Conservation (phyloP, 2,888 invertebrate genomes). For the Ectobius pallidus region DNA sequence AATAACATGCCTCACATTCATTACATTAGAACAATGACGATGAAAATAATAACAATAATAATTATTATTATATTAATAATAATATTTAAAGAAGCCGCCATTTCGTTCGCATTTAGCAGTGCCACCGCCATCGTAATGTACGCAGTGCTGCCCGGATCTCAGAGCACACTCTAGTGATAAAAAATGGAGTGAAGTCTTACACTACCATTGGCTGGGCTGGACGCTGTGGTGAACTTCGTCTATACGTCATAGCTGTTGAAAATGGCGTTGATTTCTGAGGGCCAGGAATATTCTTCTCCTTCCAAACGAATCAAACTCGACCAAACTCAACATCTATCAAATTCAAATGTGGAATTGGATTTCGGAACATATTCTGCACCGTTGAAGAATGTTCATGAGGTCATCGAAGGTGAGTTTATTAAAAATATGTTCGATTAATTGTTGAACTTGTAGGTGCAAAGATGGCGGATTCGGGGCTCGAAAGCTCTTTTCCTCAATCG, state of each 20-base stretch:
- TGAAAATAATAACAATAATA: no score
- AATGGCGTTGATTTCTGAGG: constrained; percentile 45
- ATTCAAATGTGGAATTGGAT: constrained; percentile 43
- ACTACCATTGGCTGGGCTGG: no score
- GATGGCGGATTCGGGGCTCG: constrained; percentile 40
- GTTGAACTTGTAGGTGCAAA: constrained; percentile 41
- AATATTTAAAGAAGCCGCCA: no score
- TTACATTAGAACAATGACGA: no score
- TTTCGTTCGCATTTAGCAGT: no score
- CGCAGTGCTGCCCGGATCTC: no score
- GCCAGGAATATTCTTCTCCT: constrained; percentile 45
- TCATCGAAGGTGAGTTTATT: constrained; percentile 41
- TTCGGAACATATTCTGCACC: constrained; percentile 43
- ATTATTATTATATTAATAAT: no score
- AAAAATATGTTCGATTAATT: constrained; percentile 39
- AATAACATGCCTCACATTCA: no score
- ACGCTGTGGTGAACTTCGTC: neutral
- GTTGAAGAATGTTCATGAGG: constrained; percentile 42
- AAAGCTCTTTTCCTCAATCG: constrained; percentile 30
- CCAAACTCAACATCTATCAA: constrained; percentile 42
- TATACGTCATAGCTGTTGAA: constrained; percentile 44
- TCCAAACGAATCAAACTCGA: constrained; percentile 46
- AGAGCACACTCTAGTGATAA: no score
- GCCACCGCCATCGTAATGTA: no score
- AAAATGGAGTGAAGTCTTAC: no score